A percentile compares a stretch with the other conserved stretches of the same genome.
phyloP scores from a whole-genome alignment of 2,888 invertebrate genomes.

The Salpingus planirostris region DNA sequence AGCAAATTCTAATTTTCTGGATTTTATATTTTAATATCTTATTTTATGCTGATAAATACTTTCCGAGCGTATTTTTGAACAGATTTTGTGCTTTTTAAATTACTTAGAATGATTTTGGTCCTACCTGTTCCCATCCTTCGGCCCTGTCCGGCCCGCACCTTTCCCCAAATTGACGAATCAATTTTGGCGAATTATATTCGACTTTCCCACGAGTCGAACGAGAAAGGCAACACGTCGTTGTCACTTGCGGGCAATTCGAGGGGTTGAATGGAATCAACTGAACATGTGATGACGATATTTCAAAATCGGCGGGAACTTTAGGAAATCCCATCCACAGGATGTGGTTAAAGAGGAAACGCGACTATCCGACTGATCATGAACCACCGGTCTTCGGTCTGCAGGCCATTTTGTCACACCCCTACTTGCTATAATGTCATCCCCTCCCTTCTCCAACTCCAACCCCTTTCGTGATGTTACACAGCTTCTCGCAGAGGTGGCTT shows the following conservation, averaged over 20 bases:
- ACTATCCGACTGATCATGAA: conserved; percentile 41
- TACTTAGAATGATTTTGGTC: no score
- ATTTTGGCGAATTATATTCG: conserved; percentile 39
- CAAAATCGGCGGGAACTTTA: conserved; percentile 13
- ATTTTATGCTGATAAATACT: no score
- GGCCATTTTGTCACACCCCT: conserved; percentile 55
- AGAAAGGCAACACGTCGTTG: no score
- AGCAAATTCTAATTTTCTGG: no score
- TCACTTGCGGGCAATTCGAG: no score
- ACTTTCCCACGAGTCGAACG: no score
- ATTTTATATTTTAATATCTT: not conserved
- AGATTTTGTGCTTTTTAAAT: no score
- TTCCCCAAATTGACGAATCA: conserved; percentile 51
- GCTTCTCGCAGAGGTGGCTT: conserved; percentile 3
- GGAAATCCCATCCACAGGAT: conserved; percentile 13
- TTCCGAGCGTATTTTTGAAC: no score
- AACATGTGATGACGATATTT: conserved; percentile 4
- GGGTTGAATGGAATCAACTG: not conserved
- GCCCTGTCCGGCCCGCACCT: conserved; percentile 51
- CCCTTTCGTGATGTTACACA: conserved; percentile 16
- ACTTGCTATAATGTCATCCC: conserved; percentile 37
- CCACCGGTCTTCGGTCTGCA: conserved; percentile 41
- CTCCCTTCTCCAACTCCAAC: conserved; percentile 30
- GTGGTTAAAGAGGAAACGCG: conserved; percentile 27
- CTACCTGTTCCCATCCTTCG: conserved; percentile 70